A percentile compares a stretch with the other conserved stretches of the same genome.
phyloP scores from a whole-genome alignment of 1,140 invertebrate genomes.

The Drosophila rhopaloa region DNA sequence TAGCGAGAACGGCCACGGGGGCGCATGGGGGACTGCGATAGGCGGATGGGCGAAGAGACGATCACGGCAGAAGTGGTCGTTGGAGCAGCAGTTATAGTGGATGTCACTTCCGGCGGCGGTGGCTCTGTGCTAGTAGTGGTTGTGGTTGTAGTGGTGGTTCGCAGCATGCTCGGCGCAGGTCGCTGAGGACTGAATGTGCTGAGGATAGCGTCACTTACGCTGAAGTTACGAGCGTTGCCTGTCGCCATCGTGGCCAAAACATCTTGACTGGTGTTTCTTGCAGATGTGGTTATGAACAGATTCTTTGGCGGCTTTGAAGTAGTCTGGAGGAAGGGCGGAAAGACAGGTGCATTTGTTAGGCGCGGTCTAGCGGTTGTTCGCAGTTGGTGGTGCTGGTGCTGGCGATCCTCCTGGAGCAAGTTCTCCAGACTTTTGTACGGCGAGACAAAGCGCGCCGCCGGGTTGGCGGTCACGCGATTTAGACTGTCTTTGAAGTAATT shows the following conservation, averaged over 20 bases:
- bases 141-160: constrained; percentile 37
- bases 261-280: constrained; percentile 58
- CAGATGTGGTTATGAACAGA: constrained; percentile 40
- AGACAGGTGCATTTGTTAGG: constrained; percentile 28
- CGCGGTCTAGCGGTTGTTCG: constrained; percentile 54
- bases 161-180: constrained; percentile 22
- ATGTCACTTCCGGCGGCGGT: constrained; percentile 8
- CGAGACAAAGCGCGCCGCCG: constrained; percentile 72
- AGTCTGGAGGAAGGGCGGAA: constrained; percentile 53
- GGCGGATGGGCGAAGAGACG: constrained; percentile 44
- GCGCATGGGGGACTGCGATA: constrained; percentile 37
- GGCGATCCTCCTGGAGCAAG: constrained; percentile 72
- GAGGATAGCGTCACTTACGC: constrained; percentile 73
- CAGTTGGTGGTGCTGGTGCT: constrained; percentile 36
- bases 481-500: constrained; percentile 68
- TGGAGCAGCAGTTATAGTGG: constrained; percentile 24
- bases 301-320: constrained; percentile 61
- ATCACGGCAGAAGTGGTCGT: constrained; percentile 56
- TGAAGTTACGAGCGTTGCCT: constrained; percentile 66
- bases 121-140: constrained; percentile 26
- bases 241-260: constrained; percentile 56
- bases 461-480: constrained; percentile 62
- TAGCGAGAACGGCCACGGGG: constrained; percentile 74
- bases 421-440: constrained; percentile 82
- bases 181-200: constrained; percentile 64